A percentile compares a stretch with the other conserved stretches of the same genome.
phyloP scores from a whole-genome alignment of 2,113 vertebrate genomes.

The Rallus limicola region DNA sequence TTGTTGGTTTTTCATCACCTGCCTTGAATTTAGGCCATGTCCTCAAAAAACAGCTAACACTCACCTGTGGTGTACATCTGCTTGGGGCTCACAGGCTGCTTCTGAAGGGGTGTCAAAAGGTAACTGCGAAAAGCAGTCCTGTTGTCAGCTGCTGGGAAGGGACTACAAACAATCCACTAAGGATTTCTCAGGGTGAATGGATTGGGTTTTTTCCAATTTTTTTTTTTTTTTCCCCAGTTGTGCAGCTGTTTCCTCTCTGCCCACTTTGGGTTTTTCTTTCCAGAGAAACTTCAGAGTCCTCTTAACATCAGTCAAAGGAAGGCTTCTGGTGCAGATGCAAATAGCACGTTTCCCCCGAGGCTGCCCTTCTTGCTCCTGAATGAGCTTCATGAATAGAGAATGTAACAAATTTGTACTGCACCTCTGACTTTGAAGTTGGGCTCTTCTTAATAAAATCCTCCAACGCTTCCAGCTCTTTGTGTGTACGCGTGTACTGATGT shows the following conservation, averaged over 20 bases:
- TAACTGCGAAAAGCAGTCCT: neutral
- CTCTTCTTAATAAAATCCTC: conserved; percentile 54
- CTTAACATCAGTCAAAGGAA: neutral
- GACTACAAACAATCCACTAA: neutral
- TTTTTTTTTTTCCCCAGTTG: neutral
- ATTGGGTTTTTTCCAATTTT: neutral
- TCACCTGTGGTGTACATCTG: neutral
- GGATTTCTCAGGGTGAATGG: neutral
- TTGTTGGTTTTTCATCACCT: neutral
- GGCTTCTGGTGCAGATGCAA: conserved; percentile 10
- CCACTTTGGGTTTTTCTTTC: fast-evolving
- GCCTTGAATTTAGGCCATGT: neutral
- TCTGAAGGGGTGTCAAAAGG: neutral
- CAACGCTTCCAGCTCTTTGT: conserved; percentile 54
- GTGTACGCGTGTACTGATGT: conserved; percentile 20
- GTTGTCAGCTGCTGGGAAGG: neutral
- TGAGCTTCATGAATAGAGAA: conserved; percentile 44
- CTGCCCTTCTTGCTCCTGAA: conserved; percentile 41
- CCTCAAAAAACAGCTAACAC: neutral
- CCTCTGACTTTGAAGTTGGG: conserved; percentile 59
- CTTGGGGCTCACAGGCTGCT: neutral
- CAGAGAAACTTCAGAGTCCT: neutral
- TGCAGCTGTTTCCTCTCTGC: neutral
- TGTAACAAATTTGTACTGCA: conserved; percentile 53
- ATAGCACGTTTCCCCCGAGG: conserved; percentile 8